Conservation (phyloP, 2,113 vertebrate species). For the Chaetorhynchus papuensis region DNA sequence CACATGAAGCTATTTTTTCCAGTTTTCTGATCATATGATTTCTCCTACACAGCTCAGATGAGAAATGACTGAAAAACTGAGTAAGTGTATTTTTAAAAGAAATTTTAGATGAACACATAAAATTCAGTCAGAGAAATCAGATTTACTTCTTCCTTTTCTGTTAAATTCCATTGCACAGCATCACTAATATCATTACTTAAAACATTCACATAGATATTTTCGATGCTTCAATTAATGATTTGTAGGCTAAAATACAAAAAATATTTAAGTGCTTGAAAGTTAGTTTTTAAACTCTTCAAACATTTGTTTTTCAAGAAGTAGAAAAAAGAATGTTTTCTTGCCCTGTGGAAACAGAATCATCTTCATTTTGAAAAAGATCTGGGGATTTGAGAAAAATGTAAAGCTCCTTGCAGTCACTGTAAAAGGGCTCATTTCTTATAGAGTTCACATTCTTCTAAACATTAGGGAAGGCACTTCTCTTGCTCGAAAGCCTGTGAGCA, state of each 20-base stretch:
- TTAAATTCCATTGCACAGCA: background rate
- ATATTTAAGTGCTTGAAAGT: background rate
- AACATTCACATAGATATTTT: background rate
- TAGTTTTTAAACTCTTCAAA: background rate
- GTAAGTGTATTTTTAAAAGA: background rate
- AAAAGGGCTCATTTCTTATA: background rate
- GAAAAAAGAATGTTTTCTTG: background rate
- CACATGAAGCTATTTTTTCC: background rate
- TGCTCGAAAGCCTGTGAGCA: background rate
- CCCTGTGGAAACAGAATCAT: background rate
- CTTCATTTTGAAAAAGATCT: background rate
- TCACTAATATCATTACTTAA: background rate
- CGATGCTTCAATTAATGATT: background rate
- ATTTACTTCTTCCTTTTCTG: background rate
- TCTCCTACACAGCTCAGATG: background rate
- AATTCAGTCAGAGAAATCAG: background rate
- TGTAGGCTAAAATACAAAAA: background rate
- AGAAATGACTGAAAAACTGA: background rate
- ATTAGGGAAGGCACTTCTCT: background rate
- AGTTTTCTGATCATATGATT: background rate
- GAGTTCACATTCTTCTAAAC: background rate
- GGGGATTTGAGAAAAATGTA: background rate
- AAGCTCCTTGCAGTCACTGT: background rate
- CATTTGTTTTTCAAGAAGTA: background rate
- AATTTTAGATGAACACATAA: background rate